These are phyloP conservation scores for Drosophila nr. medialis DNA, from an alignment of 2,888 invertebrate genomes.

Conservation along the genomic window DNA sequence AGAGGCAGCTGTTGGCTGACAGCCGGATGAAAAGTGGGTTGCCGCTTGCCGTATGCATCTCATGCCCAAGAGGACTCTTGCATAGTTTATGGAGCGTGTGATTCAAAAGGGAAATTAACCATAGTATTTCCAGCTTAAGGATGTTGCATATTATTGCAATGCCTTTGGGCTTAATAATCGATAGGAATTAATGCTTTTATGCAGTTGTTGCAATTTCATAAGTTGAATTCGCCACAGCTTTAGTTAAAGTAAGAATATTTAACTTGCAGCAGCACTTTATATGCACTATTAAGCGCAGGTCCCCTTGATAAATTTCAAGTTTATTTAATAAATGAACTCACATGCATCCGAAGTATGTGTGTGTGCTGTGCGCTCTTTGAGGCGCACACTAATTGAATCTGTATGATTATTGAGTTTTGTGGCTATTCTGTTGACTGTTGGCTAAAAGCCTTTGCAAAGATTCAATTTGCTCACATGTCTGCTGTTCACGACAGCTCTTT, in stretches of 20 bases:
- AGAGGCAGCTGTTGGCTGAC: constrained; percentile 36
- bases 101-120: constrained; percentile 46
- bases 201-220: neutral
- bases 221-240: neutral
- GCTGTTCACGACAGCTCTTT: neutral
- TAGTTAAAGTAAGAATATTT: neutral
- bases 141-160: constrained; percentile 11
- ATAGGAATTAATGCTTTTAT: neutral
- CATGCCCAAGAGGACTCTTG: constrained; percentile 18
- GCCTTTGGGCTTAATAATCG: neutral
- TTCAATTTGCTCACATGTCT: constrained; percentile 16
- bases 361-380: constrained; percentile 10
- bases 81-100: constrained; percentile 49
- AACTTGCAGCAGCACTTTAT: neutral
- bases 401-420: constrained; percentile 45
- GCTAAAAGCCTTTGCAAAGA: constrained; percentile 45
- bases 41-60: neutral
- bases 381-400: constrained; percentile 44
- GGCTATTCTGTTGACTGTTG: constrained; percentile 15
- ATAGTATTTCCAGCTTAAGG: constrained; percentile 17
- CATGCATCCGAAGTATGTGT: neutral
- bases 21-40: constrained; percentile 1
- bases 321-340: neutral
- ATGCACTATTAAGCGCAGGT: no score
- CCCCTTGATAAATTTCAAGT: neutral